Conservation (phyloP, 2,797 vertebrate genomes). For the Tenualosa thibaudeaui region DNA sequence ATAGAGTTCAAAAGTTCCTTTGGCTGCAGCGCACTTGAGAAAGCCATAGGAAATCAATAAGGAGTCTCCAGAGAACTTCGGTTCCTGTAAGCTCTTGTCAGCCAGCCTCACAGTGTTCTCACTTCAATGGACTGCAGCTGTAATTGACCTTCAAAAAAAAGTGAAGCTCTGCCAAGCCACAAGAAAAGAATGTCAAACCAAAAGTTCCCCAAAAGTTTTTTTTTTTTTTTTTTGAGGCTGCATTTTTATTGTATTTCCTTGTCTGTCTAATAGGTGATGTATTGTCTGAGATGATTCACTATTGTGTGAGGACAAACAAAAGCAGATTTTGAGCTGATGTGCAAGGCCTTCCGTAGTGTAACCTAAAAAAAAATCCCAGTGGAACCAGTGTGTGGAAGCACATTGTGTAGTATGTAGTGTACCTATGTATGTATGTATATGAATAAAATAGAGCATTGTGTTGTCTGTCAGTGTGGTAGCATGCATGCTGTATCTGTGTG, state of each 20-base stretch:
- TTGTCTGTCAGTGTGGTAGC: conserved; percentile 29
- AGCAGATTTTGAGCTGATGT: background rate
- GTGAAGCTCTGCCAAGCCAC: background rate
- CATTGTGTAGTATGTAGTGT: background rate
- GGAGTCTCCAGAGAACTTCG: background rate
- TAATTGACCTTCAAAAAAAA: background rate
- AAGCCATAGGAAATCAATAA: conserved; percentile 19
- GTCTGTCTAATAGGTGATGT: conserved; percentile 2
- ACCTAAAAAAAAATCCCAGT: background rate
- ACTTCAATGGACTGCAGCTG: conserved; percentile 4
- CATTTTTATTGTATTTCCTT: background rate
- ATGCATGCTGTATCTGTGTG: conserved; percentile 8
- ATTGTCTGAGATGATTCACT: background rate
- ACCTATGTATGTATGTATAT: background rate
- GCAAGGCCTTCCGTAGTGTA: background rate
- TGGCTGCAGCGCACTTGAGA: conserved; percentile 11
- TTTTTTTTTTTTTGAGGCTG: background rate
- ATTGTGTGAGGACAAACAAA: background rate
- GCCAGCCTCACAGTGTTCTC: background rate
- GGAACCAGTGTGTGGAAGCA: background rate
- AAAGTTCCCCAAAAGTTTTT: background rate
- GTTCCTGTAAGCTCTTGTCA: conserved; percentile 16
- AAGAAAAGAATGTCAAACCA: background rate
- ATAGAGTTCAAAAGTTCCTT: conserved; percentile 6
- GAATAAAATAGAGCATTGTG: background rate